Percentiles rank a stretch among this genome's conserved stretches.
Conservation (phyloP, 2,888 invertebrate genomes). For the Schrankia costaestrigalis region DNA sequence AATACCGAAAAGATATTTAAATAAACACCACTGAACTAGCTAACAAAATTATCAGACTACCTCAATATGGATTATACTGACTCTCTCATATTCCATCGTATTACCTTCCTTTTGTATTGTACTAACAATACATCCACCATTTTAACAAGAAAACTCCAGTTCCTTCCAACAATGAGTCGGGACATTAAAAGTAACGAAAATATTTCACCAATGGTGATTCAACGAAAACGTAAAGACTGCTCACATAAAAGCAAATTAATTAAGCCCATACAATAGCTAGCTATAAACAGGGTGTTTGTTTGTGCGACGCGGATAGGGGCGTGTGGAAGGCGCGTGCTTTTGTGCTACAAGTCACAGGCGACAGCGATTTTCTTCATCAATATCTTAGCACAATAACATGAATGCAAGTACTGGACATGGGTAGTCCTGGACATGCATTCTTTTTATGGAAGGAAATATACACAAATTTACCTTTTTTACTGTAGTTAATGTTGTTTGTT, state of each 20-base stretch:
- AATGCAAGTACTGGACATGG: no score
- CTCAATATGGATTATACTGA: no score
- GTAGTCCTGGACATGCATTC: no score
- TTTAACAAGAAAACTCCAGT: constrained; percentile 6
- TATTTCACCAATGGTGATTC: constrained; percentile 40
- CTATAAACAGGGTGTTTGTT: constrained; percentile 60
- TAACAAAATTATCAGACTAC: no score
- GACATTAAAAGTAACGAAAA: constrained; percentile 25
- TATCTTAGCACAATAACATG: no score
- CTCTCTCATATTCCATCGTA: no score
- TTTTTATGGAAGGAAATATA: no score
- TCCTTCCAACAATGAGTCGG: constrained; percentile 11
- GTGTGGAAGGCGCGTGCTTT: constrained; percentile 14
- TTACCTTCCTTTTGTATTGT: background rate
- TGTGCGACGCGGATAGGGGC: constrained; percentile 42
- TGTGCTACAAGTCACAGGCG: constrained; percentile 3
- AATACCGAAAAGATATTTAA: no score
- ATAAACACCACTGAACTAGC: no score
- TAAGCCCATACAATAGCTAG: constrained; percentile 59
- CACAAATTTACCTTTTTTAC: no score
- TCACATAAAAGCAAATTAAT: constrained; percentile 71
- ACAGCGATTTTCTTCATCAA: no score
- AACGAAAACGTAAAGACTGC: constrained; percentile 47
- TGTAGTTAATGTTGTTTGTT: no score
- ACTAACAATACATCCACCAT: background rate